Base-by-base conservation (phyloP, 2,797 vertebrate genomes). In the Picus viridis region DNA sequence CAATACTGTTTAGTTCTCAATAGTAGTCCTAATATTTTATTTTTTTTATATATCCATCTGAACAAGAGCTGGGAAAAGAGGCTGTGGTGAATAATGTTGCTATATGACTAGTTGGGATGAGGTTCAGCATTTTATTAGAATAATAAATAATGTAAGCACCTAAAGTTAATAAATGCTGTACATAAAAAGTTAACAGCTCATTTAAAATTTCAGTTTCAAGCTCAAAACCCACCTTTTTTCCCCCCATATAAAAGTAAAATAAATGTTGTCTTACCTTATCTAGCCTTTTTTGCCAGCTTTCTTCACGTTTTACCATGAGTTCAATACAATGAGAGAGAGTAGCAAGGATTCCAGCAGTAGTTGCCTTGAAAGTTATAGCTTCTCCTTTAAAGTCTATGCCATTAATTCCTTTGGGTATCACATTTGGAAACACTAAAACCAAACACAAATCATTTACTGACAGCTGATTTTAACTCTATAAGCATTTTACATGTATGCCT, bases 361-460 rank as follows among this genome's bases (percentile, higher is more conserved):
- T 99, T 93, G 99, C 99, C 97, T 99, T 99, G 96, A 99, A 99
- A 82, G 99, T 99, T 97, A 99, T 99, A 74, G 99, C 99, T 97
- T 99, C 99, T 8, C 99, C 99, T 98, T 99, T 99, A 94, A 99
- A 99, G 97, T 99, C 99, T 94, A 99, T 99, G 61, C 99, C 99
- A 91, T 98, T 99, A 86, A 98, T 98, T 82, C 97, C 98, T 98
- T 98, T 99, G 36, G 98, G 98, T 94, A 97, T 98, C 88, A 98
- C 98, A 74, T 98, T 97, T 4, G 98, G 96, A 96, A 98, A 99
- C 83, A 98, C 98, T 98, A 86, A 95, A 97, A 97, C 24, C 53
- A 97, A 74, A 93, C 20, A 93, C 1, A 18, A 88, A 91, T 59
- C 30, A 67, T 79, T 84, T 39, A 27, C 47, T 20, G 56, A 75